These are phyloP conservation scores for Sweltsa coloradensis DNA, from an alignment of 1,140 invertebrate genomes.

Conservation along the genomic window DNA sequence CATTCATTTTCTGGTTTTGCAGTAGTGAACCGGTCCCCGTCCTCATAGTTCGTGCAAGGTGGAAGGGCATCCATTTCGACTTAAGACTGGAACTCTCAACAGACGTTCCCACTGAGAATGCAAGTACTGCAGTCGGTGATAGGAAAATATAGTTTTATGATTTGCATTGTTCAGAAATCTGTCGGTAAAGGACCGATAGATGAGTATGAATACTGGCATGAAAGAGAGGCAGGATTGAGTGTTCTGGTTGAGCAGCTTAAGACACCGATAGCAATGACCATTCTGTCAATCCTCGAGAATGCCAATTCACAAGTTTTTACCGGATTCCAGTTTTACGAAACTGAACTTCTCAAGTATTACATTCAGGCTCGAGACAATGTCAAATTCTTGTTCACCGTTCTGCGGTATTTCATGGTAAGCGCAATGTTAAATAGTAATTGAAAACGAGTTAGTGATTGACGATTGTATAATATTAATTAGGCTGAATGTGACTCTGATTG, in stretches of 20 bases:
- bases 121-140: not conserved
- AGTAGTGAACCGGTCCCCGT: not conserved
- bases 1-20: not conserved
- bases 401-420: slow-evolving; percentile 65
- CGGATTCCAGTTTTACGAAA: slow-evolving; percentile 37
- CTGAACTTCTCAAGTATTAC: slow-evolving; percentile 52
- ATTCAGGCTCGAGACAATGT: slow-evolving; percentile 73
- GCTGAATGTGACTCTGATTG: slow-evolving; percentile 15
- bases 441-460: not conserved
- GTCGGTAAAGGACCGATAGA: slow-evolving; percentile 61
- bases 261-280: slow-evolving; percentile 46
- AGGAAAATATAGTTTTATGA: not conserved
- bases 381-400: slow-evolving; percentile 67
- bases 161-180: slow-evolving; percentile 24
- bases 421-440: too few species aligned
- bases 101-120: not conserved
- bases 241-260: slow-evolving; percentile 70
- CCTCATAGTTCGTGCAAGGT: too few species aligned
- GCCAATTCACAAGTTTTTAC: slow-evolving; percentile 32
- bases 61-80: not conserved
- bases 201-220: slow-evolving; percentile 73
- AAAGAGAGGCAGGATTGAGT: slow-evolving; percentile 59
- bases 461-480: not conserved
- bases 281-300: slow-evolving; percentile 40
- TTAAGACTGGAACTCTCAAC: not conserved